Percentiles rank a stretch among this genome's conserved stretches.
These are phyloP conservation scores for Leptopilina clavipes DNA, from an alignment of 1,140 invertebrate genomes.

Conservation along the genomic window DNA sequence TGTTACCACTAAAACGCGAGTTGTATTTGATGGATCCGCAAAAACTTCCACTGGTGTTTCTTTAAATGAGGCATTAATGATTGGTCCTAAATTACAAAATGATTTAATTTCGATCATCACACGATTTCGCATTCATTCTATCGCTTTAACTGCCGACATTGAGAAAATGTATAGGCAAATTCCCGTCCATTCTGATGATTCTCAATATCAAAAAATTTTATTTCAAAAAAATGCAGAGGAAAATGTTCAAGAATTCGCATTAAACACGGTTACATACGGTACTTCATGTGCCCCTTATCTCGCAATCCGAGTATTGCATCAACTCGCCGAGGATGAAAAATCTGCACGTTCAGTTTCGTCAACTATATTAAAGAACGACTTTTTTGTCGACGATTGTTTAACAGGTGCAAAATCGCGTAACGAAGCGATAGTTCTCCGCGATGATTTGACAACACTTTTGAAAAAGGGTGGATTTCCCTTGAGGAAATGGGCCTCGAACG, in stretches of 20 bases:
- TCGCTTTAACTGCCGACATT: neutral
- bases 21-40: conserved; percentile 54
- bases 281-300: neutral
- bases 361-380: neutral
- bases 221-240: neutral
- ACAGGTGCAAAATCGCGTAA: neutral
- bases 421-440: neutral
- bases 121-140: neutral
- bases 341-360: neutral
- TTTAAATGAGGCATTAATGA: neutral
- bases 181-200: neutral
- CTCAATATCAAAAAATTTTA: neutral
- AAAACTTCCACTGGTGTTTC: neutral
- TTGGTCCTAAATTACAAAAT: neutral
- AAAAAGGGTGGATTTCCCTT: neutral
- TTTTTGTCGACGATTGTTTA: neutral
- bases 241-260: neutral
- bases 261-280: neutral
- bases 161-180: conserved; percentile 1
- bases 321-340: neutral
- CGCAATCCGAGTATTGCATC: neutral
- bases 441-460: neutral
- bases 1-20: conserved; percentile 52
- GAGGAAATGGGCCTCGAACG: neutral
- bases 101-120: neutral